These are phyloP conservation scores for Trichonephila inaurata DNA, from an alignment of 1,140 invertebrate species.

Conservation along the genomic window DNA sequence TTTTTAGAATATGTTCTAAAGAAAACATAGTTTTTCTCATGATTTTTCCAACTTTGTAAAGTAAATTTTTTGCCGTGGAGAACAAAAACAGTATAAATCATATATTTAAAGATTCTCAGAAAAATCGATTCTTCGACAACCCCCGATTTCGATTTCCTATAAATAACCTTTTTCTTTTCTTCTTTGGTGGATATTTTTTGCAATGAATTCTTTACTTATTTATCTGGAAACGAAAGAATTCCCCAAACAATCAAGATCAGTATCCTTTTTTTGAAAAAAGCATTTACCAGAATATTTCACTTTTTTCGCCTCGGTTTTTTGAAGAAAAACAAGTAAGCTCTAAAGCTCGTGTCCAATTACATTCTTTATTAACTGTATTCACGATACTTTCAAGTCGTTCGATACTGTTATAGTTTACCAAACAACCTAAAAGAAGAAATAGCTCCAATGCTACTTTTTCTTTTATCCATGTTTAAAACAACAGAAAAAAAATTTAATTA, in stretches of 20 bases:
- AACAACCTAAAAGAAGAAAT: no score
- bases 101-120: not conserved
- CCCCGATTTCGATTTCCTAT: slow-evolving; percentile 43
- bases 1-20: no score
- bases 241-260: slow-evolving; percentile 9
- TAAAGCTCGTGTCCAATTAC: not conserved
- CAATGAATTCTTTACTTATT: slow-evolving; percentile 21
- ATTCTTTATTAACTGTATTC: slow-evolving; percentile 17
- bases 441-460: no score
- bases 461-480: no score
- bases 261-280: not conserved
- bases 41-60: no score
- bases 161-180: not conserved
- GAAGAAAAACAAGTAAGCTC: not conserved
- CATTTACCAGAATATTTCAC: slow-evolving; percentile 12
- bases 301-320: not conserved
- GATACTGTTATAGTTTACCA: not conserved
- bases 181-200: not conserved
- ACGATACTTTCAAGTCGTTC: not conserved
- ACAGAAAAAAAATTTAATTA: no score
- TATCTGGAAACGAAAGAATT: slow-evolving; percentile 48
- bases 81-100: not conserved
- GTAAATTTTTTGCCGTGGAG: not conserved
- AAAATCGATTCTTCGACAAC: not conserved
- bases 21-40: no score